These are phyloP conservation scores for Astreopora myriophthalma DNA, from an alignment of 64 coral and sea anemone species.

Conservation along the genomic window DNA sequence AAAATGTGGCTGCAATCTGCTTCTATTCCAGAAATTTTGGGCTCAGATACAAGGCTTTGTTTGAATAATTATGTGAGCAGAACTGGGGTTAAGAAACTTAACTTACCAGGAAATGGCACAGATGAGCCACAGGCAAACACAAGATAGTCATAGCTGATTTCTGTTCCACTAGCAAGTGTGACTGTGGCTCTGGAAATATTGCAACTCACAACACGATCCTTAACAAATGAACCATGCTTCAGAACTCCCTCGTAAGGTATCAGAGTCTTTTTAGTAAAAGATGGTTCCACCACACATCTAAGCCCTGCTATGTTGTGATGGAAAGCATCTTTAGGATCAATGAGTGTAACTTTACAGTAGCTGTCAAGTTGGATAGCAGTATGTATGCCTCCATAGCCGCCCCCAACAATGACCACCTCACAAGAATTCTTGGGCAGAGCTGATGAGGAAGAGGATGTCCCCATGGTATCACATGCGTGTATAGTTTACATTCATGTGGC, in stretches of 20 bases:
- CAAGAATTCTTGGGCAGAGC: slow-evolving; percentile 54
- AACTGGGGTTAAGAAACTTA: too few species aligned
- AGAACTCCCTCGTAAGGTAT: slow-evolving; percentile 82
- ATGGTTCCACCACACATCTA: slow-evolving; percentile 60
- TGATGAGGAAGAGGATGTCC: slow-evolving; percentile 72
- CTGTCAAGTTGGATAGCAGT: slow-evolving; percentile 72
- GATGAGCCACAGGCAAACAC: slow-evolving; percentile 94
- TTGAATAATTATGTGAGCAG: too few species aligned
- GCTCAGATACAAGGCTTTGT: not conserved
- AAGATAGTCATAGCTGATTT: slow-evolving; percentile 86
- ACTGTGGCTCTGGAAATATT: slow-evolving; percentile 76
- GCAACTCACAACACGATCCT: slow-evolving; percentile 73
- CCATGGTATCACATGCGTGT: slow-evolving; percentile 63
- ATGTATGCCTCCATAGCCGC: slow-evolving; percentile 75
- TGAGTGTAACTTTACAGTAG: slow-evolving; percentile 87
- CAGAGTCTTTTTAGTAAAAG: slow-evolving; percentile 77
- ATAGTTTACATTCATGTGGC: not conserved
- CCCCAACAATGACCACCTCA: slow-evolving; percentile 86
- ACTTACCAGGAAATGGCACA: slow-evolving; percentile 91
- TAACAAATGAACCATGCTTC: slow-evolving; percentile 69
- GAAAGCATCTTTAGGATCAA: slow-evolving; percentile 89
- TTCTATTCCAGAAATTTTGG: too few species aligned
- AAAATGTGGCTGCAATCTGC: too few species aligned
- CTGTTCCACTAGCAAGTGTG: slow-evolving; percentile 70
- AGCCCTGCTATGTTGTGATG: slow-evolving; percentile 76